These are phyloP conservation scores for Argyrosomus regius DNA, from an alignment of 2,797 vertebrate species.

Conservation along the genomic window DNA sequence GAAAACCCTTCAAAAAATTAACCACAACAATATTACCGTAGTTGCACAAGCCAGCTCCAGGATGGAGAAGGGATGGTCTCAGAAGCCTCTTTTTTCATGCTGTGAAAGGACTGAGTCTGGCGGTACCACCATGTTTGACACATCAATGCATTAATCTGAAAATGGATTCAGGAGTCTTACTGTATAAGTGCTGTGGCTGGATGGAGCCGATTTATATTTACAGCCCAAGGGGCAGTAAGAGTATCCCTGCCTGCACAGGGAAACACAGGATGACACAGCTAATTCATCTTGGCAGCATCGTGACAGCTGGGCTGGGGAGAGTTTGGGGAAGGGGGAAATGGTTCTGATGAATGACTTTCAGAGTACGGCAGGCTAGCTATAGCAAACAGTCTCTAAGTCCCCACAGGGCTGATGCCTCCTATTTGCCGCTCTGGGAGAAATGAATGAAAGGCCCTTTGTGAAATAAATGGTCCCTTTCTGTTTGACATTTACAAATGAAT, in stretches of 20 bases:
- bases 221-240: slow-evolving; percentile 35
- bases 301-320: slow-evolving; percentile 68
- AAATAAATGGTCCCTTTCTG: slow-evolving; percentile 72
- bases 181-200: slow-evolving; percentile 32
- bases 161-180: slow-evolving; percentile 43
- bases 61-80: slow-evolving; percentile 22
- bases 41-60: slow-evolving; percentile 8
- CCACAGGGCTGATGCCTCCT: slow-evolving; percentile 63
- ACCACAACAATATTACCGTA: background rate
- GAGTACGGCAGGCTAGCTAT: slow-evolving; percentile 61
- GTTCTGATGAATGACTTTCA: slow-evolving; percentile 81
- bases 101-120: slow-evolving; percentile 12
- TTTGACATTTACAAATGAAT: slow-evolving; percentile 75
- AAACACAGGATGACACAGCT: slow-evolving; percentile 66
- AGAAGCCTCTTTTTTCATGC: slow-evolving; percentile 14
- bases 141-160: slow-evolving; percentile 50
- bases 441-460: slow-evolving; percentile 75
- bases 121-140: slow-evolving; percentile 30
- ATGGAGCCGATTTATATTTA: slow-evolving; percentile 65
- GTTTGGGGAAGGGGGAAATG: slow-evolving; percentile 55
- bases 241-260: slow-evolving; percentile 45
- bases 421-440: slow-evolving; percentile 66
- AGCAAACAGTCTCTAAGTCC: slow-evolving; percentile 66
- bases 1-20: slow-evolving; percentile 18
- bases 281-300: slow-evolving; percentile 75